These are phyloP conservation scores for Drosophila ironensis DNA, from an alignment of 1,140 invertebrate genomes.

Conservation along the genomic window DNA sequence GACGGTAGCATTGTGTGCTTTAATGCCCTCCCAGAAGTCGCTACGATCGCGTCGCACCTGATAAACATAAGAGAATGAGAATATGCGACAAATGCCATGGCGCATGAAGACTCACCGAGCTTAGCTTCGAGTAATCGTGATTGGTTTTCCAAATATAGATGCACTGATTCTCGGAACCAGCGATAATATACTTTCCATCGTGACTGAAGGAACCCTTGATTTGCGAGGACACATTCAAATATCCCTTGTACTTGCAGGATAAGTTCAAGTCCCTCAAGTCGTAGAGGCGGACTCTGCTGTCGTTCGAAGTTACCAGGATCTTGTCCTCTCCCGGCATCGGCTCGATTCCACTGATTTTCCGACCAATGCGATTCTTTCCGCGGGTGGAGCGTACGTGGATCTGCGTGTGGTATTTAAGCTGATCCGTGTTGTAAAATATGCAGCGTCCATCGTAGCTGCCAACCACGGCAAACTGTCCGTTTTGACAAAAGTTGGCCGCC, in stretches of 20 bases:
- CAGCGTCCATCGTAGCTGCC: slow-evolving; percentile 99
- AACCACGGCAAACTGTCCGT: slow-evolving; percentile 98
- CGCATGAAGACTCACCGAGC: slow-evolving; percentile 86
- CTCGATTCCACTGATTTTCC: slow-evolving; percentile 98
- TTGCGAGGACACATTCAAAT: slow-evolving; percentile 97
- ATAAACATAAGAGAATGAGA: not conserved
- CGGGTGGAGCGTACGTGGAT: slow-evolving; percentile 97
- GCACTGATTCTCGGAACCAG: slow-evolving; percentile 98
- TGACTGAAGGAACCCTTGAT: slow-evolving; percentile 98
- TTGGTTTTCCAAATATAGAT: slow-evolving; percentile 99
- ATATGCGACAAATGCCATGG: not conserved
- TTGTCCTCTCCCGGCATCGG: slow-evolving; percentile 98
- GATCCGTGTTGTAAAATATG: slow-evolving; percentile 99
- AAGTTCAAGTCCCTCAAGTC: slow-evolving; percentile 97
- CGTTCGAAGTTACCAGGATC: slow-evolving; percentile 98
- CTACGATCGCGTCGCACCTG: slow-evolving; percentile 92
- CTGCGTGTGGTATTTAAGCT: slow-evolving; percentile 98
- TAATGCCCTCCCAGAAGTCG: slow-evolving; percentile 98
- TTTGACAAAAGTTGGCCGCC: slow-evolving; percentile 98
- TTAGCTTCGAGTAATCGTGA: slow-evolving; percentile 97
- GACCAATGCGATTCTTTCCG: slow-evolving; percentile 95
- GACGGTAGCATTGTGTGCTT: slow-evolving; percentile 97
- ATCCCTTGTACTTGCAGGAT: slow-evolving; percentile 98
- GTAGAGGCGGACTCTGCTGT: slow-evolving; percentile 97
- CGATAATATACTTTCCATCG: slow-evolving; percentile 98